These are phyloP conservation scores for Apostichopus californicus DNA, from an alignment of 35 echinoderm and acorn worm genomes.

Conservation along the genomic window DNA sequence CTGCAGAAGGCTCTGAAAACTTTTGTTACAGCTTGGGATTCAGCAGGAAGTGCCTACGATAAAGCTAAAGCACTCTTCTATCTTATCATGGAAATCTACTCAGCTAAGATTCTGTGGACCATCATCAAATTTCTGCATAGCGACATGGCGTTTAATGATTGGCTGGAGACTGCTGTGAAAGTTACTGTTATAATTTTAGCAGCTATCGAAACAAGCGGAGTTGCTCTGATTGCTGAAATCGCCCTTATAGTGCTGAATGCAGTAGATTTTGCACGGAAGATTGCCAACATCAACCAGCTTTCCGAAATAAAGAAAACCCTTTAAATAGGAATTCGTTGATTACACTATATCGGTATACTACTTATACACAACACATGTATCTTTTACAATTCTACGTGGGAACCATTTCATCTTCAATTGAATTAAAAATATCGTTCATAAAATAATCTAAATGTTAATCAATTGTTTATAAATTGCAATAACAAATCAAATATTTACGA, in stretches of 20 bases:
- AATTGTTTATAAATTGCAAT: too few relatives aligned
- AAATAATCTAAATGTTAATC: too few relatives aligned
- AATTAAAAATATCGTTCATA: too few relatives aligned
- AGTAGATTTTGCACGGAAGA: conserved; percentile 14
- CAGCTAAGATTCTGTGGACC: conserved; percentile 7
- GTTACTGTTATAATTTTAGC: conserved; percentile 25
- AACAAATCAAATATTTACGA: too few relatives aligned
- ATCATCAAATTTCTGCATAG: conserved; percentile 26
- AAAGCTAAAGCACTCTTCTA: too few relatives aligned
- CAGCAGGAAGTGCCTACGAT: too few relatives aligned
- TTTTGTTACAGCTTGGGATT: too few relatives aligned
- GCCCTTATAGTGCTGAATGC: conserved; percentile 4
- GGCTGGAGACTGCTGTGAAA: conserved; percentile 38
- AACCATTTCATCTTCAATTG: too few relatives aligned
- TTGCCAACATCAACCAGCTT: conserved; percentile 16
- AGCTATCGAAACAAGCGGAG: neutral
- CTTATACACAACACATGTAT: too few relatives aligned
- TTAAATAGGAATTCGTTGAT: neutral
- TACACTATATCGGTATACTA: too few relatives aligned
- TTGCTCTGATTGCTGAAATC: conserved; percentile 22
- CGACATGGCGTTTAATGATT: conserved; percentile 36
- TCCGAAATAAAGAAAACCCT: conserved; percentile 7
- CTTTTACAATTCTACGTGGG: too few relatives aligned
- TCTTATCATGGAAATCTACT: neutral
- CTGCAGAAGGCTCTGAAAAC: too few relatives aligned